These are phyloP conservation scores for Coracias cyanogaster DNA, from an alignment of 2,797 vertebrate species.

Conservation along the genomic window DNA sequence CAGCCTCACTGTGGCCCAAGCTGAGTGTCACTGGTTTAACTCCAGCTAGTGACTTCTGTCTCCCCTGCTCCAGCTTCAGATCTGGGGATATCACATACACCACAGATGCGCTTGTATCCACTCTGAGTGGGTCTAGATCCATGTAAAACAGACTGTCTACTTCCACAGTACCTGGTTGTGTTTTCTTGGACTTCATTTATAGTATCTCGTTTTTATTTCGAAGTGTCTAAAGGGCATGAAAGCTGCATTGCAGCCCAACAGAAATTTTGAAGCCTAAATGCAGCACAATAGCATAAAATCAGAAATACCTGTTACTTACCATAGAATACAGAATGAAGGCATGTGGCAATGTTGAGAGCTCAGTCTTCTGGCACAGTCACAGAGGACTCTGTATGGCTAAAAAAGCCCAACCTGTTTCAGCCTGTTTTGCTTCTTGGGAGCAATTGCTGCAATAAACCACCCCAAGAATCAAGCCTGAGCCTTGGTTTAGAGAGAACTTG, in stretches of 20 bases:
- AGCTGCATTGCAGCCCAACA: neutral
- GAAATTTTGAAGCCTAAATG: neutral
- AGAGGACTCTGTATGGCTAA: neutral
- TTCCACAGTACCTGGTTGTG: neutral
- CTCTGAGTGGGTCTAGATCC: no score
- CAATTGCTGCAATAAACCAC: neutral
- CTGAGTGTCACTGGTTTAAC: neutral
- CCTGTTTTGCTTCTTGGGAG: neutral
- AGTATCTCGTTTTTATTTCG: neutral
- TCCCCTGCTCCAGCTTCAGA: neutral
- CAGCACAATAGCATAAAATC: neutral
- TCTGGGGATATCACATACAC: neutral
- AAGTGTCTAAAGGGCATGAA: neutral
- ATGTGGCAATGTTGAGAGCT: fast-evolving
- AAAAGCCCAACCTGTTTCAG: neutral
- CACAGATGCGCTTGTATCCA: neutral
- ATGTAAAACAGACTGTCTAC: neutral
- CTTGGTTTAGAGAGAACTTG: neutral
- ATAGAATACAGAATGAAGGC: neutral
- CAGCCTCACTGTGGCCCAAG: fast-evolving
- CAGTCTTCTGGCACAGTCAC: neutral
- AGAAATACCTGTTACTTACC: fast-evolving
- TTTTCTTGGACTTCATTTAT: neutral
- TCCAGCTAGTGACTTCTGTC: fast-evolving
- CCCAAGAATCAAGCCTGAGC: neutral